A percentile compares a stretch with the other conserved stretches of the same genome.
phyloP scores from a whole-genome alignment of 1,140 invertebrate genomes.

The Heliconius hermathena region DNA sequence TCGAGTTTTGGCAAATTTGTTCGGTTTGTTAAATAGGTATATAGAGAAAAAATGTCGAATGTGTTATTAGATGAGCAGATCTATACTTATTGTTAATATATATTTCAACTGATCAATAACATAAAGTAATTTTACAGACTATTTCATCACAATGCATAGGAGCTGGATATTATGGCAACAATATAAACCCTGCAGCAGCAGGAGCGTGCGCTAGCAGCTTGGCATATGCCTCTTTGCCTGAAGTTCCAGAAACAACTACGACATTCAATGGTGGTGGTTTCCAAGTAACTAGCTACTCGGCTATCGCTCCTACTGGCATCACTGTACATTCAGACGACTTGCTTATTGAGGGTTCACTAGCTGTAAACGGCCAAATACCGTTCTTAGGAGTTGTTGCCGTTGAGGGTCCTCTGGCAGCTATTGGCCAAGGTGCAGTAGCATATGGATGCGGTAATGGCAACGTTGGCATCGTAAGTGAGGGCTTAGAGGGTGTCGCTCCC shows the following conservation, averaged over 20 bases:
- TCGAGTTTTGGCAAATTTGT: too few relatives aligned
- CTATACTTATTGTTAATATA: too few relatives aligned
- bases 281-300: conserved; percentile 37
- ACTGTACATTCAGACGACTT: conserved; percentile 44
- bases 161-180: conserved; percentile 12
- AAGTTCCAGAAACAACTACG: background rate
- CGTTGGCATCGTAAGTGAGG: conserved; percentile 40
- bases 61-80: background rate
- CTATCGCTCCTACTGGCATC: conserved; percentile 43
- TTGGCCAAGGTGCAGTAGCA: conserved; percentile 43
- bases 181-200: conserved; percentile 7
- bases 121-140: background rate
- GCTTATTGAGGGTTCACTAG: conserved; percentile 46
- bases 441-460: conserved; percentile 52
- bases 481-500: background rate
- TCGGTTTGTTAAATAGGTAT: too few relatives aligned
- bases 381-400: conserved; percentile 54
- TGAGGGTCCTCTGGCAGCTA: conserved; percentile 48
- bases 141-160: conserved; percentile 17
- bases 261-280: conserved; percentile 37
- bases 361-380: conserved; percentile 50
- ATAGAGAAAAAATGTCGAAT: background rate
- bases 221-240: conserved; percentile 18
- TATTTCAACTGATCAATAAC: too few relatives aligned
- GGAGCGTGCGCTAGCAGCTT: conserved; percentile 1